Base-by-base conservation (phyloP, 2,797 vertebrate species). In the Kryptopterus vitreolus region DNA sequence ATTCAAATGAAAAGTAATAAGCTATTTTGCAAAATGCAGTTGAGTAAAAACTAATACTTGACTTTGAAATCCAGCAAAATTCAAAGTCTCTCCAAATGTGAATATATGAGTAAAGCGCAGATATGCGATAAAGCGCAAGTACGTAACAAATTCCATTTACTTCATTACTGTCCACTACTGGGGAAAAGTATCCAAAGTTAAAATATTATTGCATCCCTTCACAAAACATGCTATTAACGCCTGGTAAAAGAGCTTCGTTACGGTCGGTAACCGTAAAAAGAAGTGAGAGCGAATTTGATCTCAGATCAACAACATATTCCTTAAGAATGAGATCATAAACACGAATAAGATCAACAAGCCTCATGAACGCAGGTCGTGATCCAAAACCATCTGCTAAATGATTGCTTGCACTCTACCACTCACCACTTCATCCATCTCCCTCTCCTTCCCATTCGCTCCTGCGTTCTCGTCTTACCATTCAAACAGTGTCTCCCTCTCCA, bases 321-420 rank as follows among this genome's bases (percentile, higher is more conserved):
- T 35, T 72, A 55, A 35, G 69, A 72, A 55, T 66, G 77, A 79
- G 80, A 78, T 57, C 63, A 76, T 69, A 77, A 68, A 53, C 52
- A 73, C 62, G 46, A 69, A 72, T 55, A 72, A 72, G 29, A 48
- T 69, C 66, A 69, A 20, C 15, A 16, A 24, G 65, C 65, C 38
- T 68, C 29, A 29, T 29, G 24, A 50, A 50, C 18, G 24, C 24
- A 48, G n/a, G 24, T 50, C 46, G 8, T 18, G 31, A 72, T 55
- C 50, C 50, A 35, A 20, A 35, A 70, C 68, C 68, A 70, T 70
- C 43, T 69, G 66, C 46, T 18, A 50, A 69, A 69, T 83, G 59
- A 66, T 48, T 38, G 24, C 16, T 78, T 70, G 24, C 33, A 48
- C 59, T 58, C 48, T 43, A 72, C 29, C 29, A 72, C 29, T 72